Base-by-base conservation (phyloP, 2,888 invertebrate genomes). In the Drosophila longiperda region DNA sequence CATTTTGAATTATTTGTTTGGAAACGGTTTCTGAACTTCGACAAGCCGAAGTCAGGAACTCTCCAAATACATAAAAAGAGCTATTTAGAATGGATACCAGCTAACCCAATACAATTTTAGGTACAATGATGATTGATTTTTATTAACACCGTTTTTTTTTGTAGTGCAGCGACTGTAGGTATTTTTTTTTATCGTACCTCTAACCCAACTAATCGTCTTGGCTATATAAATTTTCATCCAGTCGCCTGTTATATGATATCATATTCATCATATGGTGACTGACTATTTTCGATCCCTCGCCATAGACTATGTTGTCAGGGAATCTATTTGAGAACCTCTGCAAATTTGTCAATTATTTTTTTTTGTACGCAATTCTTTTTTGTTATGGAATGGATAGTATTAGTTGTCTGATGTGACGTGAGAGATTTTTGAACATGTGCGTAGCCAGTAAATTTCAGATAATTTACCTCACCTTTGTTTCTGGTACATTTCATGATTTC, bases 141-240 rank as follows among this genome's bases (percentile, higher is more conserved):
- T 70, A 67, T 73, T 75, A 75, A 52, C 63, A 73, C 57, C 53
- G 36, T 55, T 62, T 45, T 62, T 45, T 29, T 32, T n/a, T 23
- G n/a, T 26, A 36, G 61, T 75, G 65, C 67, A 62, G 45, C 38
- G 40, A 64, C 0, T 52, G n/a, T 29, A 36, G 33, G 12, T 40
- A 36, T 33, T 33, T 59, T 26, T 59, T 26, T 12, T 29, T 5
- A 26, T 29, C 55, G 26, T 55, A 57, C 40, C 57, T 57, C 74
- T 52, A 76, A 73, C 61, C 72, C 66, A 68, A 66, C 75, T 78
- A 83, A 63, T 89, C 87, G 60, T 89, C 87, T 66, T 79, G 81
- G 72, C 86, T 87, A 73, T 86, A 89, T 38, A 86, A 70, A 74
- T 89, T 89, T 63, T 89, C 84, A 61, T 86, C 89, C 79, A 87